Base-by-base conservation (phyloP, 2,113 vertebrate genomes). In the Rousettus leschenaultii region DNA sequence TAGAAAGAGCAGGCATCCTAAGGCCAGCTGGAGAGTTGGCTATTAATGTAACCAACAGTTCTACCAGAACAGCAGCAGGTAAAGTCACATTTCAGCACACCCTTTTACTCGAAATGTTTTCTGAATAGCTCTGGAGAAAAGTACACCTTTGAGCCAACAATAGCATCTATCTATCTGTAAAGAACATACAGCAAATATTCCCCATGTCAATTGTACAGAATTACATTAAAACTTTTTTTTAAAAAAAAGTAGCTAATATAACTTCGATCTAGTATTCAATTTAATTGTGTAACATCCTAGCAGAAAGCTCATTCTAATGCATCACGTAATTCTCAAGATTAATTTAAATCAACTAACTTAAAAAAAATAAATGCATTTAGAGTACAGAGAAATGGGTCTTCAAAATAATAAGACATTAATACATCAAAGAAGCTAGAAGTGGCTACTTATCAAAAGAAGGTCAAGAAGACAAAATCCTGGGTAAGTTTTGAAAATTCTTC, bases 391-490 rank as follows among this genome's bases (percentile, higher is more conserved):
- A 70, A 16, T 91, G 8, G 48, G 38, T 86, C 79, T 86, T 88
- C 7, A 88, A 84, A 87, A 80, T 87, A 95, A 35, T 51, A 80
- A 85, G 75, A 21, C 30, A 86, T 59, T 75, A 80, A 89, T 19
- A 79, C 6, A 80, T 24, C 65, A 59, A 89, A 77, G 68, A 55
- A 53, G 18, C 35, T 61, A 19, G 57, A 87, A 95, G 55, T 55
- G 90, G 66, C 6, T 74, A 8, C 45, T 84, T 45, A 83, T 61
- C 43, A 78, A 78, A 79, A 83, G 40, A 83, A 66, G 14, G 28
- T 63, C 21, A 95, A 89, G 35, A 93, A 79, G 51, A 91, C 10
- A 94, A 88, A 88, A 85, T 51, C 63, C 51, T 71, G 33, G n/a
- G 26, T 43, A 53, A 40, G 13, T 88, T 35, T 93, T 21, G 7